phyloP scores from a whole-genome alignment of 2,888 invertebrate species.

The Noctuana brunneofusca region DNA sequence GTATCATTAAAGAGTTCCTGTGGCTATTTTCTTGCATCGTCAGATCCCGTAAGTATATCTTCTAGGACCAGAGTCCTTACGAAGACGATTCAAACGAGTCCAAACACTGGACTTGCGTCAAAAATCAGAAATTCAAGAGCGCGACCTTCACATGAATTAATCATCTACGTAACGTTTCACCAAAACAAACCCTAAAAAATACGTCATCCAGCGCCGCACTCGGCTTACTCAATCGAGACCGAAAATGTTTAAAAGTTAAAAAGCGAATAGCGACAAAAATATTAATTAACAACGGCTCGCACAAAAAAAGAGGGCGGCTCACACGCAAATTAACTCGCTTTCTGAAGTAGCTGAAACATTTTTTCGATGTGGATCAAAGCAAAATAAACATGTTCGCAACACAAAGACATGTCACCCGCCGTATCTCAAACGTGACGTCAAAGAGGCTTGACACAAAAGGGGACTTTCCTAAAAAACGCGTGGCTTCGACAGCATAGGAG shows the following conservation, averaged over 20 bases:
- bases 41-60: too few species aligned
- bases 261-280: slow-evolving; percentile 18
- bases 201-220: too few species aligned
- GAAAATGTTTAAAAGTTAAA: background rate
- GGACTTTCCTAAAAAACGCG: slow-evolving; percentile 28
- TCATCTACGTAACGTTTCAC: too few species aligned
- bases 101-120: too few species aligned
- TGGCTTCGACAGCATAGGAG: slow-evolving; percentile 18
- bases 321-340: slow-evolving; percentile 28
- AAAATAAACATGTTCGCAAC: slow-evolving; percentile 40
- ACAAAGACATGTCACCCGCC: slow-evolving; percentile 36
- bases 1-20: too few species aligned
- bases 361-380: slow-evolving; percentile 34
- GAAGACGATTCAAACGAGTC: too few species aligned
- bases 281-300: slow-evolving; percentile 32
- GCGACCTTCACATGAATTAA: too few species aligned
- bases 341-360: slow-evolving; percentile 31
- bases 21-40: too few species aligned
- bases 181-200: too few species aligned
- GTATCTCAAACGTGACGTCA: slow-evolving; percentile 36
- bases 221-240: too few species aligned
- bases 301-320: slow-evolving; percentile 8
- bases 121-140: too few species aligned
- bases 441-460: slow-evolving; percentile 30
- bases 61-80: too few species aligned